Evolutionary conservation across 2,888 invertebrate genomes (phyloP), one percentile per base, ranked within the genome.

Genomic region (Drosophila nigricruria): DNA sequence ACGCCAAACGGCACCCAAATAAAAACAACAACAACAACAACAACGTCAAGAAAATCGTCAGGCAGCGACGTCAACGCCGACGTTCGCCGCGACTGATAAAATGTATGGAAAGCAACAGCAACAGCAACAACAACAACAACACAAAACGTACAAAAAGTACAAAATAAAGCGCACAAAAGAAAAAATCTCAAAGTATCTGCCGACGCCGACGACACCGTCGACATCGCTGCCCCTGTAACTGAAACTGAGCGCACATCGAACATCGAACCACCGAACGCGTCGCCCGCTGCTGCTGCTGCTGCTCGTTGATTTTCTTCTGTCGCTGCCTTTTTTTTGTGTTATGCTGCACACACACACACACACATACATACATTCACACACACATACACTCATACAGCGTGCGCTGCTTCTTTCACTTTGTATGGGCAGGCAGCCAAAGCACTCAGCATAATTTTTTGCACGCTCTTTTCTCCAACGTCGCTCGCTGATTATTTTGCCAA

Each of bases 371-470:
- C 66, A 70, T 61, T 70, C 27, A 56, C 49, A 58, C 27, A 47
- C 45, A 77, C 59, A 49, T 20, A 56, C 40, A 62, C 20, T 57
- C 53, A 32, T n/a, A 8, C 30, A 53, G 27, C 38, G 56, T 27
- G 56, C 40, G 77, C 77, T 86, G 73, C 70, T 77, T 90, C 89
- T 90, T 90, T 90, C 90, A 90, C 90, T 85, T 85, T 86, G 89
- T 77, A 88, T 85, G 90, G 83, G 88, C 83, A 83, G 85, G 86
- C 90, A 86, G 84, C 89, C 90, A 90, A 77, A 85, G 90, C 90
- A 90, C 85, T 89, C 84, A 84, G 87, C 84, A 84, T 90, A 90
- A 89, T 90, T 83, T 86, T 90, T 88, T 84, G 90, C 85, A 85
- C 89, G 81, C 84, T 87, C 85, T 90, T 85, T 89, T 89, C 90